Conservation (phyloP, 2,888 invertebrate species). For the Asteroscopus sphinx region DNA sequence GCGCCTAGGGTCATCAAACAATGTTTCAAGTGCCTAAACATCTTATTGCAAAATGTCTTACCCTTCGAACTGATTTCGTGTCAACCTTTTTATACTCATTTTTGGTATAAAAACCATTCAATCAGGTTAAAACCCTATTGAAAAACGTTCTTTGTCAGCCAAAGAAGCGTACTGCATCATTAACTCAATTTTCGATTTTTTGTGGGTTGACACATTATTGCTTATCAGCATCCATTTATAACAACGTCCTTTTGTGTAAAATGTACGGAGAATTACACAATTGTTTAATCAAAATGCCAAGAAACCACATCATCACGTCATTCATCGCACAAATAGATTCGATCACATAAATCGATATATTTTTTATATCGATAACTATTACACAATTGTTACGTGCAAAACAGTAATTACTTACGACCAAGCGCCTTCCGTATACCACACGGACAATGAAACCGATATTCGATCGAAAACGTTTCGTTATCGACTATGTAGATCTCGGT, state of each 20-base stretch:
- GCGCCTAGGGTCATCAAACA: too few species aligned
- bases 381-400: constrained; percentile 84
- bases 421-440: constrained; percentile 83
- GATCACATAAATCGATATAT: constrained; percentile 66
- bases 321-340: constrained; percentile 57
- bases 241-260: constrained; percentile 43
- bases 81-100: too few species aligned
- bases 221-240: too few species aligned
- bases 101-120: too few species aligned
- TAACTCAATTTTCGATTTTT: too few species aligned
- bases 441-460: constrained; percentile 84
- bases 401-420: constrained; percentile 77
- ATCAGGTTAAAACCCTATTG: too few species aligned
- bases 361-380: constrained; percentile 73
- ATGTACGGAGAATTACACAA: constrained; percentile 45
- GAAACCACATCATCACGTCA: constrained; percentile 56
- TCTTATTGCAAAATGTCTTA: too few species aligned
- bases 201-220: too few species aligned
- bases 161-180: too few species aligned
- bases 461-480: constrained; percentile 78
- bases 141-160: too few species aligned
- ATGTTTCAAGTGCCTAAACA: too few species aligned
- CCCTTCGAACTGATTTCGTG: too few species aligned
- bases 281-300: constrained; percentile 58
- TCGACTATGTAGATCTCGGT: constrained; percentile 80